Conservation (phyloP, 2,113 vertebrate genomes). For the Pontoporia blainvillei region DNA sequence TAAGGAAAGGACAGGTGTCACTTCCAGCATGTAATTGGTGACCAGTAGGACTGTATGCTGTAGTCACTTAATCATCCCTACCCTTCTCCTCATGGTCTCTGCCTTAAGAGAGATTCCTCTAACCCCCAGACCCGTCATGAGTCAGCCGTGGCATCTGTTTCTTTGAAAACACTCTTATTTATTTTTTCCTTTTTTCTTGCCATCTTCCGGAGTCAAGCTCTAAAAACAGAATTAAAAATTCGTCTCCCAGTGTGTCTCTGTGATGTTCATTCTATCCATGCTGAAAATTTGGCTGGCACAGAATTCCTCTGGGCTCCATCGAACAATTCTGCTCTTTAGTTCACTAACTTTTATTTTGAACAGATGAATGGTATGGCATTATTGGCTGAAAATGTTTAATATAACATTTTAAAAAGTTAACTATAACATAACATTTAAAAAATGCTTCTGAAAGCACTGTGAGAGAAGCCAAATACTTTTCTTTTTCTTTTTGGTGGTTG, state of each 20-base stretch:
- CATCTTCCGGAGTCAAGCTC: background rate
- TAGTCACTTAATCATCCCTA: background rate
- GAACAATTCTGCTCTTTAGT: background rate
- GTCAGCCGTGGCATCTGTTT: background rate
- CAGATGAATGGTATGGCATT: background rate
- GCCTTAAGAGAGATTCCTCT: background rate
- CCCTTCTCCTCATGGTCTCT: too few species aligned
- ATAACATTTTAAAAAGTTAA: background rate
- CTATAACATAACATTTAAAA: background rate
- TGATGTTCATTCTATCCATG: background rate
- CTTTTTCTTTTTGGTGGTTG: background rate
- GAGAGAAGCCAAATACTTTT: background rate
- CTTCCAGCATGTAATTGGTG: background rate
- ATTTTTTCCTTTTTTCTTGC: background rate
- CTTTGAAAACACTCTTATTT: background rate
- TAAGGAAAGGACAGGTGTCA: background rate
- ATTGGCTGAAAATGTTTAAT: background rate
- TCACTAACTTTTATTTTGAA: background rate
- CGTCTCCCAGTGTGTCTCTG: background rate
- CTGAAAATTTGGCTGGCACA: background rate
- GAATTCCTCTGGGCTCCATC: background rate
- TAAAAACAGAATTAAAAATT: conserved; percentile 44
- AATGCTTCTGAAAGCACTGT: background rate
- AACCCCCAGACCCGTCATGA: background rate
- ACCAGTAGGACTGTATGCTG: background rate